Base-by-base conservation (phyloP, 2,113 vertebrate species). In the Pseudorasbora parva region DNA sequence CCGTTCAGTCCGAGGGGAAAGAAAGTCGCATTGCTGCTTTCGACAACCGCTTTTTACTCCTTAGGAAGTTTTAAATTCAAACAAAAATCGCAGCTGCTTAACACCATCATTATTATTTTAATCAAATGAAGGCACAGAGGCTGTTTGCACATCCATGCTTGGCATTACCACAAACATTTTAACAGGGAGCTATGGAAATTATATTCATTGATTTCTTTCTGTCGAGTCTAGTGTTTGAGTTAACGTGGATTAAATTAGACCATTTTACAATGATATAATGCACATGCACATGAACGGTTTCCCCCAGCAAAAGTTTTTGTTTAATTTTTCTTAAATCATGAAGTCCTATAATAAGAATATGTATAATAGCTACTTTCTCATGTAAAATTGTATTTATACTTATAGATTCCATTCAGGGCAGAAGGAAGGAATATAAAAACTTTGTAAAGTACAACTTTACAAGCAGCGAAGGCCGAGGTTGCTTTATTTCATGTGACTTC, bases 51-150 rank as follows among this genome's bases (percentile, higher is more conserved):
- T 21, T 37, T 77, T 43, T 14, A 49, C 54, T 84, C 77, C 51
- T 85, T 59, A 3, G 79, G 85, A 89, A 79, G 64, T 88, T 90
- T 86, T 88, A 88, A 81, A 89, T 88, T 89, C 75, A 88, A 90
- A 92, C 91, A 92, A 90, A 85, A 87, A 89, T 89, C 84, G 87
- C 89, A 89, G 88, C 87, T 92, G 88, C 90, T 91, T 90, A 91
- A 90, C n/a, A 90, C 92, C 90, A 91, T 93, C 90, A 92, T 92
- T 91, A 93, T 89, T 92, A 21, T 54, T 90, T 90, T 87, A 81
- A 82, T 88, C 86, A 91, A 91, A 92, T 87, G 84, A 90, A 90
- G 90, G 91, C 91, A 91, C 85, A 84, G 89, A 90, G 89, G 90
- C 89, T 91, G 90, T 86, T 90, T 90, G 76, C 83, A 82, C 86